A percentile compares a stretch with the other conserved stretches of the same genome.
Conservation (phyloP, 2,113 vertebrate genomes). For the Mirza zaza region DNA sequence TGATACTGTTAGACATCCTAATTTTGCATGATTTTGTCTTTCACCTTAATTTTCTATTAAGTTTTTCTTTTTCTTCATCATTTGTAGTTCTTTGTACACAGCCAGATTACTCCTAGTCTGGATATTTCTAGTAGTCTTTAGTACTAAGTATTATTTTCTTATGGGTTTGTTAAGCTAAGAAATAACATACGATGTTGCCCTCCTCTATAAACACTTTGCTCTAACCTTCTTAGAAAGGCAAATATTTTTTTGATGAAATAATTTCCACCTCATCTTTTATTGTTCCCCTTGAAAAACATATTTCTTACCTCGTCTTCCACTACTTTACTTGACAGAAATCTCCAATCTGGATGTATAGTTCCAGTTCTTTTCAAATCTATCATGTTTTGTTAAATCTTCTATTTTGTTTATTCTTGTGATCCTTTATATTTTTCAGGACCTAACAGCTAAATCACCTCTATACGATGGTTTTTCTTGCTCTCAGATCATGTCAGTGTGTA, state of each 20-base stretch:
- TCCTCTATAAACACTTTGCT: background rate
- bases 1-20: background rate
- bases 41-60: background rate
- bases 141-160: conserved; percentile 22
- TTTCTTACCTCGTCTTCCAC: background rate
- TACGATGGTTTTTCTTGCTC: background rate
- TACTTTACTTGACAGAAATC: background rate
- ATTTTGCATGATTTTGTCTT: conserved; percentile 29
- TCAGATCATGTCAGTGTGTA: background rate
- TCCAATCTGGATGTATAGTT: background rate
- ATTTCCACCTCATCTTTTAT: background rate
- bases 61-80: background rate
- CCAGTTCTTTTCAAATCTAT: background rate
- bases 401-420: background rate
- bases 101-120: background rate
- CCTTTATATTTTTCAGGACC: background rate
- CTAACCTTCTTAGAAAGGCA: conserved; percentile 2
- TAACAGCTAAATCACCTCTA: background rate
- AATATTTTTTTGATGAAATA: background rate
- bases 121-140: background rate
- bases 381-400: background rate
- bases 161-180: conserved; percentile 18
- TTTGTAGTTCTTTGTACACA: background rate
- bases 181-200: background rate
- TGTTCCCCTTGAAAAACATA: background rate